These are phyloP conservation scores for Thelaira solivaga DNA, from an alignment of 2,888 invertebrate species.

Conservation along the genomic window DNA sequence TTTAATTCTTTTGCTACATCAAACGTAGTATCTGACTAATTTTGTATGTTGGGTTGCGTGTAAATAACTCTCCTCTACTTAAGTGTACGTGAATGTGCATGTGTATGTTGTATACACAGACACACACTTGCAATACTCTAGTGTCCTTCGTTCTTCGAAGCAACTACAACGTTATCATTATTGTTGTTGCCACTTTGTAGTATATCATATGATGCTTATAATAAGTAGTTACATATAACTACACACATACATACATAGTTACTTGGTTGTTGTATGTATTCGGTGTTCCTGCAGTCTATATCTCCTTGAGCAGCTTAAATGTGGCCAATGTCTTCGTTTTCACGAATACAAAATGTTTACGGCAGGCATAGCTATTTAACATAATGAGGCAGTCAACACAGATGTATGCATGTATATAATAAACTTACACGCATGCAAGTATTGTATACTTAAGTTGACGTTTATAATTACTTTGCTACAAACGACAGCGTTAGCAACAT, in stretches of 20 bases:
- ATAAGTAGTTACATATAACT: too few relatives aligned
- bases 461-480: not conserved
- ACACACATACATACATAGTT: too few relatives aligned
- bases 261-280: not conserved
- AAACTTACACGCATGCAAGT: not conserved
- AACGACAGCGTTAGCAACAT: not conserved
- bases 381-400: slow-evolving; percentile 34
- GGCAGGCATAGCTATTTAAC: slow-evolving; percentile 32
- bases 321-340: slow-evolving; percentile 43
- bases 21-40: too few relatives aligned
- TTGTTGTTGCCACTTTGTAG: not conserved
- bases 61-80: not conserved
- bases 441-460: not conserved
- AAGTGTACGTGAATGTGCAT: not conserved
- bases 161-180: not conserved
- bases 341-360: slow-evolving; percentile 12
- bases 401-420: not conserved
- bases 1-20: too few relatives aligned
- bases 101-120: not conserved
- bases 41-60: not conserved
- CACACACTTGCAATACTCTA: too few relatives aligned
- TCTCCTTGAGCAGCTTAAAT: slow-evolving; percentile 8
- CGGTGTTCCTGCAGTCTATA: not conserved
- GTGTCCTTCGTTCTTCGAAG: too few relatives aligned
- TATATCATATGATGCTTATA: too few relatives aligned